phyloP scores from a whole-genome alignment of 2,797 vertebrate genomes.

The Acipenser ruthenus region DNA sequence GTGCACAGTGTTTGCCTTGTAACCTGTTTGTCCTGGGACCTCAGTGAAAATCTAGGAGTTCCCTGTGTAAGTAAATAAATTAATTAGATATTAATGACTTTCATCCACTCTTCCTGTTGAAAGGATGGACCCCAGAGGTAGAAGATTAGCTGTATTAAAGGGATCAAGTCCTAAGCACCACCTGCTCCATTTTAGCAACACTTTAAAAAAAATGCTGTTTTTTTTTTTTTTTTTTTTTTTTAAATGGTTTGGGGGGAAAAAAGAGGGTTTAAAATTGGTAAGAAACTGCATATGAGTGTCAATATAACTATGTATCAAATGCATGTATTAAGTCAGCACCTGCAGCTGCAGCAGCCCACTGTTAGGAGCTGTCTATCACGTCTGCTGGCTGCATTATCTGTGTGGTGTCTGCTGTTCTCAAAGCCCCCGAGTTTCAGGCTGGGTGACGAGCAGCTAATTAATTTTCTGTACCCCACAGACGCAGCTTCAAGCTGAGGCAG shows the following conservation, averaged over 20 bases:
- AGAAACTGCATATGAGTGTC: conserved; percentile 19
- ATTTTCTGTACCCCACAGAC: conserved; percentile 10
- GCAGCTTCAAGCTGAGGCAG: conserved; percentile 33
- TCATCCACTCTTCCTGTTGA: neutral
- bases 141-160: neutral
- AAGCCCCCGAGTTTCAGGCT: conserved; percentile 43
- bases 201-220: no score
- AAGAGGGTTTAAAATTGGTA: conserved; percentile 12
- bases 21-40: no score
- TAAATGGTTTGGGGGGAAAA: no score
- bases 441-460: conserved; percentile 40
- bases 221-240: no score
- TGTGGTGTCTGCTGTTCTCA: conserved; percentile 28
- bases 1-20: no score
- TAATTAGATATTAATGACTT: neutral
- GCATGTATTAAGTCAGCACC: conserved; percentile 14
- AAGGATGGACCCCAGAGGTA: conserved; percentile 2
- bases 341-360: conserved; percentile 20
- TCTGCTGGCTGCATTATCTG: conserved; percentile 18
- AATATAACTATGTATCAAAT: conserved; percentile 14
- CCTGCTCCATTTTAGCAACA: neutral
- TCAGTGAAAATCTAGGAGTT: no score
- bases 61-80: neutral
- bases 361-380: conserved; percentile 23
- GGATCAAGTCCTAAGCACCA: neutral